A percentile compares a stretch with the other conserved stretches of the same genome.
phyloP scores from a whole-genome alignment of 2,113 vertebrate species.

The Aegithalos caudatus region DNA sequence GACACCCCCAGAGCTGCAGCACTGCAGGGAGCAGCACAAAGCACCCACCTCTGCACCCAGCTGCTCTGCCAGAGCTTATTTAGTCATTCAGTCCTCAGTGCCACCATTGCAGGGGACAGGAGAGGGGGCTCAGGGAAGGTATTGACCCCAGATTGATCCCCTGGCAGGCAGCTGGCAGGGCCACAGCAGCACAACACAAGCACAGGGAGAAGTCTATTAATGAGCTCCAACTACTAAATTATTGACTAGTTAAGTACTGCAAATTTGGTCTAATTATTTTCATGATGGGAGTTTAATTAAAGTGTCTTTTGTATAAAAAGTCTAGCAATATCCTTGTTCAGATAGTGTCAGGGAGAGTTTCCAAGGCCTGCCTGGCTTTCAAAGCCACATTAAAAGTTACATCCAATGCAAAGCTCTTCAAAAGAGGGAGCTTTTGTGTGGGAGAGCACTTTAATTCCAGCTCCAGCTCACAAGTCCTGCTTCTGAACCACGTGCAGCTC shows the following conservation, averaged over 20 bases:
- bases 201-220: constrained; percentile 68
- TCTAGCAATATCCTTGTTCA: not conserved
- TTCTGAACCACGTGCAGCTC: not conserved
- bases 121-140: not conserved
- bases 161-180: not conserved
- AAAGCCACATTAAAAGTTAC: not conserved
- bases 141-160: constrained; percentile 45
- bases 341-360: not conserved
- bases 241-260: constrained; percentile 69
- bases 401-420: not conserved
- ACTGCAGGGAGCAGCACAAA: not conserved
- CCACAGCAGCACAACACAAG: not conserved
- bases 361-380: not conserved
- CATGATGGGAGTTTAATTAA: constrained; percentile 72
- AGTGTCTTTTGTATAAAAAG: constrained; percentile 42
- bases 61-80: not conserved
- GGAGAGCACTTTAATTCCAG: not conserved
- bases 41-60: not conserved
- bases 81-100: fast-evolving
- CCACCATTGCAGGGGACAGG: not conserved
- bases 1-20: fast-evolving
- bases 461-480: not conserved
- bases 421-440: not conserved
- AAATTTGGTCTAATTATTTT: constrained; percentile 72
- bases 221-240: constrained; percentile 66